These are phyloP conservation scores for Tyto alba DNA, from an alignment of 2,113 vertebrate genomes.

Conservation along the genomic window DNA sequence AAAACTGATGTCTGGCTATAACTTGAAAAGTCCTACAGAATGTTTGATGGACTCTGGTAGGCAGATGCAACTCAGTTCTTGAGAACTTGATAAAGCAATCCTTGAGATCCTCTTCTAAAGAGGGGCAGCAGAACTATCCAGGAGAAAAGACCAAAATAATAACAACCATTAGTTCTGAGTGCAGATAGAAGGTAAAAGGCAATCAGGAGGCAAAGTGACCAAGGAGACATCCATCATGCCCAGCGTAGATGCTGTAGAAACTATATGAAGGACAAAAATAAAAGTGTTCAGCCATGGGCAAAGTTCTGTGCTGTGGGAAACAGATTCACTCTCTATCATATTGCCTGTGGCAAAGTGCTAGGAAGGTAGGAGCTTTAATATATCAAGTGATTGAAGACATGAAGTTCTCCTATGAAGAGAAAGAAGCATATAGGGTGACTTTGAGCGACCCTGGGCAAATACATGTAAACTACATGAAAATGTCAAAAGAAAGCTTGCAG, in stretches of 20 bases:
- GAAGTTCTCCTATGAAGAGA: neutral
- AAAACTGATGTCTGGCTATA: neutral
- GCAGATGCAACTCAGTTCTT: fast-evolving
- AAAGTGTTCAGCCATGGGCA: slow-evolving; percentile 10
- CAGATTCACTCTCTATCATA: neutral
- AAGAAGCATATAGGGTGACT: neutral
- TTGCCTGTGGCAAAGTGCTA: neutral
- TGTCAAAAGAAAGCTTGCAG: neutral
- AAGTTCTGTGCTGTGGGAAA: neutral
- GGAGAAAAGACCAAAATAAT: neutral
- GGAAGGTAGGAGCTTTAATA: neutral
- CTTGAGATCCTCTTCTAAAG: neutral
- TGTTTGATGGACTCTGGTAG: neutral
- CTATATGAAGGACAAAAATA: slow-evolving; percentile 10
- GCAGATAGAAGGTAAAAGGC: neutral
- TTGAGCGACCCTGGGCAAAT: neutral
- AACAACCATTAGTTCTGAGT: neutral
- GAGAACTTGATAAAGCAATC: neutral
- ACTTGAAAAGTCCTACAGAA: neutral
- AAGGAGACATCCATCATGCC: slow-evolving; percentile 1
- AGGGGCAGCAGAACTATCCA: neutral
- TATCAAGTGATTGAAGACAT: slow-evolving; percentile 15
- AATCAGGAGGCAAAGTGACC: neutral
- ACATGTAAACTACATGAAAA: neutral
- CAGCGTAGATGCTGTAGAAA: neutral